These are phyloP conservation scores for Coelopa pilipes DNA, from an alignment of 2,888 invertebrate genomes.

Conservation along the genomic window DNA sequence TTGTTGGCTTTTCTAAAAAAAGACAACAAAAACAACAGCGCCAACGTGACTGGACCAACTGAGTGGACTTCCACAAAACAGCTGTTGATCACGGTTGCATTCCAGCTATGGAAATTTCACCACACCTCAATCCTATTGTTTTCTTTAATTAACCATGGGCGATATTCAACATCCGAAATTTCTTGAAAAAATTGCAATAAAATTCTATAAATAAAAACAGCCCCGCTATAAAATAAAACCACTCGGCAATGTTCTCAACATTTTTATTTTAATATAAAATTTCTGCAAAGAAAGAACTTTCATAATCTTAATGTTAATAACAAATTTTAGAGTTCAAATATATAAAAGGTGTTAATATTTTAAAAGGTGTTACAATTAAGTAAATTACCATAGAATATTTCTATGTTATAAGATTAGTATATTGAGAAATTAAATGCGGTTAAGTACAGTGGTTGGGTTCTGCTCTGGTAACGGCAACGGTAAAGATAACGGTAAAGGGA, in stretches of 20 bases:
- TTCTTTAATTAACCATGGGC: no score
- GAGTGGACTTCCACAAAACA: not conserved
- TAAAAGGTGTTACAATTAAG: no score
- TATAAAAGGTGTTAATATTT: no score
- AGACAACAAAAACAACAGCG: no score
- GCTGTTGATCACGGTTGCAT: not conserved
- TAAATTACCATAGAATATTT: not conserved
- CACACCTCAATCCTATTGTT: no score
- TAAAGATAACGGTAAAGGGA: no score
- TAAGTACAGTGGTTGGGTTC: not conserved
- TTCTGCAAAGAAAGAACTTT: conserved; percentile 3
- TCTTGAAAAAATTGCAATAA: no score
- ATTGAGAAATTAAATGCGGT: conserved; percentile 14
- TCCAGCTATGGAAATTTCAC: no score
- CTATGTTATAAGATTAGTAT: not conserved
- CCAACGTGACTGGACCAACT: not conserved
- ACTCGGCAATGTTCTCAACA: not conserved
- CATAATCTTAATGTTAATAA: conserved; percentile 1
- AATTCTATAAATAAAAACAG: no score
- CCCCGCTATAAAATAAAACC: not conserved
- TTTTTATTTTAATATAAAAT: conserved; percentile 14
- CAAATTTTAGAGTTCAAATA: not conserved
- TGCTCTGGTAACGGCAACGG: no score
- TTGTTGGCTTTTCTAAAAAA: no score
- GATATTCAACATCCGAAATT: no score